Base-by-base conservation (phyloP, 1,140 invertebrate species). In the Bombus terrestris region DNA sequence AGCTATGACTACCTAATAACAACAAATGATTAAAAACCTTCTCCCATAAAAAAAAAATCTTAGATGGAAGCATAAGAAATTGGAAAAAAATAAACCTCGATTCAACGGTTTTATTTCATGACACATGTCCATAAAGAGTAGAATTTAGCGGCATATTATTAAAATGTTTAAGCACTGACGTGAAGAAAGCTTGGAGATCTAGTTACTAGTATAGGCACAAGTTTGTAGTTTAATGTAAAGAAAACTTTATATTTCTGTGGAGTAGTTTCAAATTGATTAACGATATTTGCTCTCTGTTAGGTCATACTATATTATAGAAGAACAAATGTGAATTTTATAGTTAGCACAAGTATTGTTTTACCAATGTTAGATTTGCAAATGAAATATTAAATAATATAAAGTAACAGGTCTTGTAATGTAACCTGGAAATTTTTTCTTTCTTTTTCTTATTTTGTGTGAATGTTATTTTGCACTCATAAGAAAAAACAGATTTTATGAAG, bases 1-100 rank as follows among this genome's bases (percentile, higher is more conserved):
- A 41, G 80, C 95, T 64, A 91, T 92, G 78, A 93, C 94, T 78
- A 92, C 94, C 92, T 94, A 92, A 93, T 78, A 32, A 9, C 8
- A 47, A 18, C 1, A 12, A 47, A 22, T 10, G 9, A 64, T 83
- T 47, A 64, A 10, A 37, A 37, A 53, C 0, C 22, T 43, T 62
- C 28, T 15, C 5, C 0, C 13, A 39, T 8, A 47, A 3, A 32
- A 18, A n/a, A n/a, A 5, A 47, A 32, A 32, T 71, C 18, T 12
- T 4, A n/a, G 28, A 62, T 8, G 41, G 9, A 25, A 39, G 15
- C 5, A 37, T 3, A 18, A 22, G 2, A 64, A 57, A 13, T 75
- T n/a, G 18, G 1, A 32, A 6, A 5, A 47, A 13, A 12, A 15
- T 78, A 66, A 43, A 43, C 9, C 75, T 41, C 12, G 13, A 62